These are phyloP conservation scores for Polyommatus icarus DNA, from an alignment of 2,888 invertebrate species.

Conservation along the genomic window DNA sequence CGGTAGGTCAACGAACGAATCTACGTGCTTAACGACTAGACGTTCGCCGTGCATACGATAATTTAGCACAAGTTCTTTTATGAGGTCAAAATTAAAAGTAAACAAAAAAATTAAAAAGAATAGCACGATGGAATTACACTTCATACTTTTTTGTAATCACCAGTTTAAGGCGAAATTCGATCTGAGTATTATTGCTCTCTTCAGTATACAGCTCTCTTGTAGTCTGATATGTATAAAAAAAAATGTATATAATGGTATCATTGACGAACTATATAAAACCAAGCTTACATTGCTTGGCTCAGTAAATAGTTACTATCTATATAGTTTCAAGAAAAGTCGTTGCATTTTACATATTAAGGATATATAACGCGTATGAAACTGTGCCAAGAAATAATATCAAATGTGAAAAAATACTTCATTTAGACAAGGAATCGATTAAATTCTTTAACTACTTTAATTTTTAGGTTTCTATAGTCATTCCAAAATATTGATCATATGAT, in stretches of 20 bases:
- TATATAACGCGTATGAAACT: neutral
- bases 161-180: neutral
- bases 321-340: neutral
- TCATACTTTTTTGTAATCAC: neutral
- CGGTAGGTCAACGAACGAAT: neutral
- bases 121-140: neutral
- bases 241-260: neutral
- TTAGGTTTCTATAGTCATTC: conserved; percentile 8
- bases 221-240: neutral
- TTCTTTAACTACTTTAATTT: neutral
- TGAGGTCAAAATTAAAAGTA: neutral
- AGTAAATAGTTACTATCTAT: neutral
- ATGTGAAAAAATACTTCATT: neutral
- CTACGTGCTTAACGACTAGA: neutral
- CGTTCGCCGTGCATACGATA: neutral
- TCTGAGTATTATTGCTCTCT: neutral
- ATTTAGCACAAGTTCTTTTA: neutral
- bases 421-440: neutral
- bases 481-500: neutral
- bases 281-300: neutral
- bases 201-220: neutral
- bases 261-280: neutral
- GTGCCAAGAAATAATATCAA: conserved; percentile 18
- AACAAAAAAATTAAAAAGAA: neutral
- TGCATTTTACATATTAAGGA: neutral